Conservation (phyloP, 2,797 vertebrate genomes). For the Platyrinchus mystaceus region DNA sequence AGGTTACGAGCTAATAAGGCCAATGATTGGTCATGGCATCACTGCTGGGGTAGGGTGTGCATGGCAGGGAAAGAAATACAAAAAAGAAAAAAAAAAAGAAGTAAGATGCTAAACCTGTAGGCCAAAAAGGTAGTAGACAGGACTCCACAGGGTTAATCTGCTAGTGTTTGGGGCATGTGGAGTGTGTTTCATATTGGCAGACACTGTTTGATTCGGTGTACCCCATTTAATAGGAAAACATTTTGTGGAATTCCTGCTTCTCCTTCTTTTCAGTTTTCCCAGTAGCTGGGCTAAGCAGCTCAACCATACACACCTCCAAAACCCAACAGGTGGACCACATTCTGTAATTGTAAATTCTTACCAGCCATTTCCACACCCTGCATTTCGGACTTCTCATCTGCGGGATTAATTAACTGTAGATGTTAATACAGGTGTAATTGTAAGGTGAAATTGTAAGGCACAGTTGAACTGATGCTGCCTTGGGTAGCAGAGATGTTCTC, state of each 20-base stretch:
- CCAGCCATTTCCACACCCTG: background rate
- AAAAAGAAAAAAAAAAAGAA: background rate
- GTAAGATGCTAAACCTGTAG: background rate
- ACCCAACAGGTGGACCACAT: background rate
- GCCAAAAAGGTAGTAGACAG: background rate
- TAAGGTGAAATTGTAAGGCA: background rate
- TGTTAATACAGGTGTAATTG: background rate
- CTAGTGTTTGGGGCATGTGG: background rate
- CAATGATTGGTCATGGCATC: background rate
- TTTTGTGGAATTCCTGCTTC: background rate
- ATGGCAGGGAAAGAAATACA: background rate
- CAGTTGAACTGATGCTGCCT: background rate
- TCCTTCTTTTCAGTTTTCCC: background rate
- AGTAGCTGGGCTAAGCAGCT: background rate
- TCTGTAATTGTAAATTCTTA: background rate
- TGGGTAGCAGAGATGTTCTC: background rate
- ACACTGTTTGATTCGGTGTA: background rate
- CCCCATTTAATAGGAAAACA: accelerated
- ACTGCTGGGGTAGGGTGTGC: background rate
- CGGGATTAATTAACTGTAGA: background rate
- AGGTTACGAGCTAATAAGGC: background rate
- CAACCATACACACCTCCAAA: background rate
- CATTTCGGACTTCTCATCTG: background rate
- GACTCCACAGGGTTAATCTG: background rate
- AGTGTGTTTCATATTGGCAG: background rate